Evolutionary conservation across 2,797 vertebrate genomes (phyloP).

Genomic region (Lagorchestes hirsutus): DNA sequence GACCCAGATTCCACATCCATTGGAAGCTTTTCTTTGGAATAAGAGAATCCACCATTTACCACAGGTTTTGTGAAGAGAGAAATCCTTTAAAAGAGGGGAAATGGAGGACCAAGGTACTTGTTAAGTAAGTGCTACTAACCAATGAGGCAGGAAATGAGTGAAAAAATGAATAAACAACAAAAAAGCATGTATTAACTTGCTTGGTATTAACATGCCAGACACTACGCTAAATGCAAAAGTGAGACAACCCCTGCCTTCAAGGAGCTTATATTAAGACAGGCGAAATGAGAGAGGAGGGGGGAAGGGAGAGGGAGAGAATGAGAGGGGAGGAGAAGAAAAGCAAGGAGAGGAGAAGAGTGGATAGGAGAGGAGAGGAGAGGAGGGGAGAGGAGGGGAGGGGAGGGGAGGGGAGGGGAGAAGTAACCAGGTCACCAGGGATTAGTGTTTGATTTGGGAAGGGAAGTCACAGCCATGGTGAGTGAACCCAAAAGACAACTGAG

Average conservation of each 20-base stretch:
- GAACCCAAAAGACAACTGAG: too few species aligned
- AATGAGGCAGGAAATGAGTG: background rate
- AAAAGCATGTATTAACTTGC: background rate
- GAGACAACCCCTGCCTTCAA: background rate
- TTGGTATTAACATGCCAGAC: background rate
- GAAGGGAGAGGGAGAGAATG: too few species aligned
- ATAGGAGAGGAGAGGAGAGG: too few species aligned
- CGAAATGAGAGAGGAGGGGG: background rate
- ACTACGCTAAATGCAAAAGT: background rate
- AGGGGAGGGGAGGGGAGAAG: too few species aligned
- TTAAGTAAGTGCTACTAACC: background rate
- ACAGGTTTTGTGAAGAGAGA: background rate
- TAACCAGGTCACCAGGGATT: too few species aligned
- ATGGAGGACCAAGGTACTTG: fast-evolving
- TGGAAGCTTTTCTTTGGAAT: background rate
- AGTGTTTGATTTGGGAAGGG: too few species aligned
- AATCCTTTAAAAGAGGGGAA: background rate
- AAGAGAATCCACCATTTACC: background rate
- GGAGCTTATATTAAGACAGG: background rate
- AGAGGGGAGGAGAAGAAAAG: too few species aligned
- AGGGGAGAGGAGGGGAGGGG: too few species aligned
- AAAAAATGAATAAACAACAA: background rate
- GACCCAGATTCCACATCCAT: background rate
- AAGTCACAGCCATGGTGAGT: too few species aligned
- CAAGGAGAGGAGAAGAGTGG: too few species aligned